A percentile compares a stretch with the other conserved stretches of the same genome.
Conservation (phyloP, 2,888 invertebrate species). For the Yponomeuta cagnagella region DNA sequence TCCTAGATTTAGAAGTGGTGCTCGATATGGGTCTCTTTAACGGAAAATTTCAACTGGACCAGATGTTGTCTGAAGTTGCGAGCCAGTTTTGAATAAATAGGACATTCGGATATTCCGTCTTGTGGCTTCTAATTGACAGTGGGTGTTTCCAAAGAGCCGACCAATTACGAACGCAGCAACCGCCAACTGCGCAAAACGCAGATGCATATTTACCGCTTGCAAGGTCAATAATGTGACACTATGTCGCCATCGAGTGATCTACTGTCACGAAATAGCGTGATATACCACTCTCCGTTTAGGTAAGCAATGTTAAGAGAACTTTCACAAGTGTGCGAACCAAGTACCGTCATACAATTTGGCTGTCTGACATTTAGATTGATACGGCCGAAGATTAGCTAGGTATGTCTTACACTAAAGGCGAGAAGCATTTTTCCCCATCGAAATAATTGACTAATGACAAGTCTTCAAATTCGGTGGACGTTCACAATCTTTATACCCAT, state of each 20-base stretch:
- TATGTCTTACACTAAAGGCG: background rate
- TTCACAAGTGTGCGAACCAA: conserved; percentile 7
- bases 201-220: conserved; percentile 40
- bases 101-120: conserved; percentile 23
- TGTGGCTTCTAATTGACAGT: conserved; percentile 36
- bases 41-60: background rate
- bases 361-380: conserved; percentile 12
- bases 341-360: background rate
- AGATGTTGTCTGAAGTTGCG: background rate
- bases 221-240: conserved; percentile 38
- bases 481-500: background rate
- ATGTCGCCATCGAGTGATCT: conserved; percentile 37
- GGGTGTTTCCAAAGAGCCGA: conserved; percentile 42
- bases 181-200: conserved; percentile 27
- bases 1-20: background rate
- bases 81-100: background rate
- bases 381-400: conserved; percentile 2
- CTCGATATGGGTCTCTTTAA: background rate
- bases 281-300: conserved; percentile 7
- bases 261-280: conserved; percentile 18
- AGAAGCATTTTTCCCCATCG: conserved; percentile 6
- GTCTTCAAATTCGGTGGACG: background rate
- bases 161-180: conserved; percentile 45
- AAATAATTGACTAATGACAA: background rate
- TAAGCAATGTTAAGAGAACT: conserved; percentile 6